Conservation (phyloP, 2,888 invertebrate genomes). For the Melinopterus prodromus region DNA sequence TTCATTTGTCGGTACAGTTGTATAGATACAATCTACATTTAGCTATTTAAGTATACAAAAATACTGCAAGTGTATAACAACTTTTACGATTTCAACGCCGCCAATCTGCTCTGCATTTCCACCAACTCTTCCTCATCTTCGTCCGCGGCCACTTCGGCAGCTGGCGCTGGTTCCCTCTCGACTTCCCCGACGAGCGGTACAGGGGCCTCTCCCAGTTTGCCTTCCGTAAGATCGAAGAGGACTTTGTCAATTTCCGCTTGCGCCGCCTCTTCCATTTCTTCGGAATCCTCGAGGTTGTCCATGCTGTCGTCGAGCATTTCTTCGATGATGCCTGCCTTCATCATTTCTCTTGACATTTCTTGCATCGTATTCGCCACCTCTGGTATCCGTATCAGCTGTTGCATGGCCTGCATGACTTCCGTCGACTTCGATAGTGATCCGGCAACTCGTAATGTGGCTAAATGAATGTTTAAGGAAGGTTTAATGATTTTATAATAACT, state of each 20-base stretch:
- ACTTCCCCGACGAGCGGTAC: slow-evolving; percentile 74
- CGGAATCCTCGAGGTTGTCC: slow-evolving; percentile 90
- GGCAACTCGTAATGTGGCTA: slow-evolving; percentile 93
- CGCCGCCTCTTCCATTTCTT: slow-evolving; percentile 96
- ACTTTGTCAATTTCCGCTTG: slow-evolving; percentile 77
- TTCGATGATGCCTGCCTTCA: slow-evolving; percentile 98
- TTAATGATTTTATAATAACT: no score
- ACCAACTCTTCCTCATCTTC: slow-evolving; percentile 82
- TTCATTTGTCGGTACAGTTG: not conserved
- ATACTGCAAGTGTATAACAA: not conserved
- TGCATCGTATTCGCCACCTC: slow-evolving; percentile 97
- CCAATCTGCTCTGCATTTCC: slow-evolving; percentile 89
- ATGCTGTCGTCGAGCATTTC: slow-evolving; percentile 99
- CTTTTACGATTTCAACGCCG: slow-evolving; percentile 84
- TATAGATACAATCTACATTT: not conserved
- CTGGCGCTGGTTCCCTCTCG: slow-evolving; percentile 59
- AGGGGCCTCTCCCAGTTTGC: slow-evolving; percentile 92
- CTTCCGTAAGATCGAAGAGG: slow-evolving; percentile 89
- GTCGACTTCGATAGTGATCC: slow-evolving; percentile 95
- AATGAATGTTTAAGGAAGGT: no score
- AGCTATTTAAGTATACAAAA: not conserved
- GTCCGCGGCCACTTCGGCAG: slow-evolving; percentile 64
- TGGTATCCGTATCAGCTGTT: slow-evolving; percentile 86
- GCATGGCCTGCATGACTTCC: slow-evolving; percentile 99
- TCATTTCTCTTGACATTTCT: slow-evolving; percentile 98